These are phyloP conservation scores for Entomobrya multifasciata DNA, from an alignment of 2,888 invertebrate genomes.

Conservation along the genomic window DNA sequence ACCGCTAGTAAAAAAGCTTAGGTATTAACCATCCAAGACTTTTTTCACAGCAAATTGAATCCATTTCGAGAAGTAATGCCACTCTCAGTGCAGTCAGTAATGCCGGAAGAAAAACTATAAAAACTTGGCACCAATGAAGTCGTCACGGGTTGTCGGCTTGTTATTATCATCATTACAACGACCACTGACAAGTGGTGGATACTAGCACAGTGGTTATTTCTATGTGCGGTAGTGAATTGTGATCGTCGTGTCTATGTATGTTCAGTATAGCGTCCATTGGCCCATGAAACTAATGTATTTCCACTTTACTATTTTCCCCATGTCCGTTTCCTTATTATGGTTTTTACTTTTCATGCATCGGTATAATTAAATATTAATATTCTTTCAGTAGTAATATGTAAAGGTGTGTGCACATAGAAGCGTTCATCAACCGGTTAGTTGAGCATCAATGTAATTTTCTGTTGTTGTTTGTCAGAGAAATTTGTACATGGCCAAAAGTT, in stretches of 20 bases:
- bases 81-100: not conserved
- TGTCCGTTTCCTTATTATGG: not conserved
- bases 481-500: too few relatives aligned
- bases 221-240: not conserved
- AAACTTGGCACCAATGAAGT: constrained; percentile 27
- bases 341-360: not conserved
- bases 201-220: not conserved
- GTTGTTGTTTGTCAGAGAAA: too few relatives aligned
- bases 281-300: constrained; percentile 3
- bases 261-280: too few relatives aligned
- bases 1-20: constrained; percentile 7
- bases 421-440: too few relatives aligned
- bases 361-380: not conserved
- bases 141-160: constrained; percentile 26
- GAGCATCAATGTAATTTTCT: too few relatives aligned
- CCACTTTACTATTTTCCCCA: constrained; percentile 19
- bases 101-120: not conserved
- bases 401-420: too few relatives aligned
- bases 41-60: constrained; percentile 19
- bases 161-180: constrained; percentile 29
- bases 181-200: constrained; percentile 26
- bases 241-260: too few relatives aligned
- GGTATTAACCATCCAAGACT: not conserved
- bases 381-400: too few relatives aligned
- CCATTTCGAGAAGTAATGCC: not conserved